Evolutionary conservation across 2,888 invertebrate species (phyloP).

Genomic region (Autographa pulchrina): DNA sequence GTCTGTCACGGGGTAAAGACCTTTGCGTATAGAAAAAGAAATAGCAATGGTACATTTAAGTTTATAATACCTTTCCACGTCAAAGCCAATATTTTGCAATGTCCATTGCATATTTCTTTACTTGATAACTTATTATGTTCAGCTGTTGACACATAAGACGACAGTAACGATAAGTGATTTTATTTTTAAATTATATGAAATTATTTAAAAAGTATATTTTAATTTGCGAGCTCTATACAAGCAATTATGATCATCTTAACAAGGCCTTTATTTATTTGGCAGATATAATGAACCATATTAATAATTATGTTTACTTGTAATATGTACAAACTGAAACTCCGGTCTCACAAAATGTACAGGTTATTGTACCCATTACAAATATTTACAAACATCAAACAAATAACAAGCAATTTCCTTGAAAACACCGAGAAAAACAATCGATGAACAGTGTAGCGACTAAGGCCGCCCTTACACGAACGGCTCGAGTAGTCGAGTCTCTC

Average conservation of each 20-base stretch:
- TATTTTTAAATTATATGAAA: neutral
- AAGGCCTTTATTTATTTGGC: neutral
- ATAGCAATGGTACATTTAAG: too few species aligned
- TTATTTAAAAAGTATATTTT: neutral
- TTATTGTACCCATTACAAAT: slow-evolving; percentile 13
- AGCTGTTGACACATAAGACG: too few species aligned
- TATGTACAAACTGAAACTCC: neutral
- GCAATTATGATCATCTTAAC: neutral
- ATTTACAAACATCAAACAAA: slow-evolving; percentile 24
- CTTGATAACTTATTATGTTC: too few species aligned
- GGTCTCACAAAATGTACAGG: neutral
- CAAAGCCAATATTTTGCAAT: too few species aligned
- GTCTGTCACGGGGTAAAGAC: too few species aligned
- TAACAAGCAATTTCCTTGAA: slow-evolving; percentile 30
- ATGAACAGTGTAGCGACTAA: slow-evolving; percentile 2
- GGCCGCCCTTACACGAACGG: too few species aligned
- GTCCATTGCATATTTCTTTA: too few species aligned
- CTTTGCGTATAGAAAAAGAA: too few species aligned
- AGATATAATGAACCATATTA: neutral
- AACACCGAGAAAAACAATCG: slow-evolving; percentile 18
- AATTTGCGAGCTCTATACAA: too few species aligned
- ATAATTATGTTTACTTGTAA: neutral
- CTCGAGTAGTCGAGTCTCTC: too few species aligned
- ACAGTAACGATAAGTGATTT: too few species aligned
- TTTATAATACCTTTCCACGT: too few species aligned